Base-by-base conservation (phyloP, 2,113 vertebrate genomes). In the Saimiri boliviensis region DNA sequence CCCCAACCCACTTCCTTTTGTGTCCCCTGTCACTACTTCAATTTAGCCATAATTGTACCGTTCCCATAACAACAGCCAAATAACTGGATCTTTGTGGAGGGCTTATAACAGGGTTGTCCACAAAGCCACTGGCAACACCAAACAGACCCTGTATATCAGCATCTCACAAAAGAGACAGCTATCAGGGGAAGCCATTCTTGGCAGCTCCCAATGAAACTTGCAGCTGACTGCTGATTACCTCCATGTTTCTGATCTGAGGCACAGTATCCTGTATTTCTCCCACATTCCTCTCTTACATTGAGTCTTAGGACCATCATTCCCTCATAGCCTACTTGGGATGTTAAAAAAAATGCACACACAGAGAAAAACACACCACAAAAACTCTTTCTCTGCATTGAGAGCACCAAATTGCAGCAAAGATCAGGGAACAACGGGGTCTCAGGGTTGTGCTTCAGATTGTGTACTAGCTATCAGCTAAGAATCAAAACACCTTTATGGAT, bases 11-110 rank as follows among this genome's bases (percentile, higher is more conserved):
- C 95, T 96, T 97, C 70, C 87, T 88, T 81, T 90, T 91, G 88
- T 81, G 76, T 98, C 70, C 94, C 91, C 96, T 81, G 85, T 83
- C 37, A 56, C 95, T 95, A 85, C 91, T 98, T 96, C 98, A 95
- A 89, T 97, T 97, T 95, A 93, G 47, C 88, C 97, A 71, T 97
- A 86, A 97, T 98, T 98, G 89, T 97, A 79, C 89, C 0, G 98
- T 98, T 98, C 97, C 98, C 97, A 98, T 98, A 98, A 98, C 98
- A 98, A 98, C 98, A 97, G 97, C 94, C 82, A 96, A 73, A 97
- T 98, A 96, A 95, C 96, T 97, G 97, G 97, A 94, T 95, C 96
- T 97, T 84, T 93, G 89, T 70, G 42, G 92, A 93, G 92, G 82
- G 40, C 73, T 94, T 91, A 81, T 49, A 74, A 89, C 89, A 70